A percentile compares a stretch with the other conserved stretches of the same genome.
Evolutionary conservation across 2,113 vertebrate species (phyloP).

Genomic region (Heloderma charlesbogerti): DNA sequence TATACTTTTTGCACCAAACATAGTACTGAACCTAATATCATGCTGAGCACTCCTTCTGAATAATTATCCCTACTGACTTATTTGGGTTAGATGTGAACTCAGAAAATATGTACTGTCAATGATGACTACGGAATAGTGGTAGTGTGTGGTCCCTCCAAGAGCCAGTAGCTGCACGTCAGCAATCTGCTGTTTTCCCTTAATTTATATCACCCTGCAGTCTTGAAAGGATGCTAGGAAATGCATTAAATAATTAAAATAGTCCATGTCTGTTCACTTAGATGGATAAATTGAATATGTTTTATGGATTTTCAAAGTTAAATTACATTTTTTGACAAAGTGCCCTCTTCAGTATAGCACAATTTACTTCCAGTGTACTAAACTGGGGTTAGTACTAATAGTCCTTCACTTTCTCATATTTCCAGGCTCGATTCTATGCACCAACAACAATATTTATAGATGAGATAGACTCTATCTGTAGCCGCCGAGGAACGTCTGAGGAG

Average conservation of each 20-base stretch:
- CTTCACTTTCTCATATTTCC: conserved; percentile 55
- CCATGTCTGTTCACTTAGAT: background rate
- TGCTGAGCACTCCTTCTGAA: background rate
- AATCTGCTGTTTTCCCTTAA: background rate
- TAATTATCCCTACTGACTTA: background rate
- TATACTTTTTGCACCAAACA: background rate
- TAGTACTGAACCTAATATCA: background rate
- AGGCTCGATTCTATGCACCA: conserved; percentile 97
- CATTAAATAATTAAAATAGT: no score
- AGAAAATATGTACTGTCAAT: background rate
- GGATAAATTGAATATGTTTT: background rate
- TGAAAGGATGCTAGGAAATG: no score
- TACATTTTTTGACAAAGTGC: background rate
- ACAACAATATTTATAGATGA: conserved; percentile 99
- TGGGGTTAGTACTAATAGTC: background rate
- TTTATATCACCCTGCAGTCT: no score
- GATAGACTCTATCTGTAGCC: conserved; percentile 99
- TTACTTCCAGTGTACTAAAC: background rate
- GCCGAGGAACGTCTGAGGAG: conserved; percentile 95
- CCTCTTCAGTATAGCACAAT: background rate
- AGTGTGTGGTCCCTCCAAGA: background rate
- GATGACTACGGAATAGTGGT: background rate
- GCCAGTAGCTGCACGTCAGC: background rate
- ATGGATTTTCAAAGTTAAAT: background rate
- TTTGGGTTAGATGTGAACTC: background rate